These are phyloP conservation scores for Pagetopsis macropterus DNA, from an alignment of 2,797 vertebrate species.

Conservation along the genomic window DNA sequence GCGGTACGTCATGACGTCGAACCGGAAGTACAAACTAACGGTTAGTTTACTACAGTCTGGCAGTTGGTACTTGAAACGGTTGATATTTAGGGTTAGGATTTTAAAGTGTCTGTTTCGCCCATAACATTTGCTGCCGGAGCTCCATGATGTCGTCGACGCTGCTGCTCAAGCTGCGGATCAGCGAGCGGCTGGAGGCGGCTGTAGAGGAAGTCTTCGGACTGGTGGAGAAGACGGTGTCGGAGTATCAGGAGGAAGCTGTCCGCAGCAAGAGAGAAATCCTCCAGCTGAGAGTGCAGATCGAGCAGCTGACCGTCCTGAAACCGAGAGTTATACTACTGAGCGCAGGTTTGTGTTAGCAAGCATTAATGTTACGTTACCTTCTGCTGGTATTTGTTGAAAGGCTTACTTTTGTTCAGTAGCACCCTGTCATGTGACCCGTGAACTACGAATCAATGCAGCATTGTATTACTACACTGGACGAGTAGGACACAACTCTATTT, in stretches of 20 bases:
- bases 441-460: too few relatives aligned
- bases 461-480: too few relatives aligned
- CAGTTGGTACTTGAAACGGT: not conserved
- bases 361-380: not conserved
- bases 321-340: not conserved
- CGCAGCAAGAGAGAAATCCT: conserved; percentile 12
- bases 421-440: too few relatives aligned
- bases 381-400: not conserved
- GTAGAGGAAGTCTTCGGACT: conserved; percentile 38
- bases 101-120: too few relatives aligned
- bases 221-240: conserved; percentile 23
- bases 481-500: too few relatives aligned
- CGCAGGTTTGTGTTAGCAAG: conserved; percentile 20
- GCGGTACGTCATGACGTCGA: not conserved
- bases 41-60: not conserved
- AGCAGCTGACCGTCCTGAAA: conserved; percentile 17
- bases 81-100: too few relatives aligned
- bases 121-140: not conserved
- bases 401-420: too few relatives aligned
- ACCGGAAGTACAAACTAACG: not conserved
- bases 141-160: conserved; percentile 5
- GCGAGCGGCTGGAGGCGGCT: conserved; percentile 28
- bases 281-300: conserved; percentile 17
- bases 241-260: conserved; percentile 26
- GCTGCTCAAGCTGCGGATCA: conserved; percentile 32